A percentile compares a stretch with the other conserved stretches of the same genome.
Conservation (phyloP, 2,113 vertebrate genomes). For the Trogon melanurus region DNA sequence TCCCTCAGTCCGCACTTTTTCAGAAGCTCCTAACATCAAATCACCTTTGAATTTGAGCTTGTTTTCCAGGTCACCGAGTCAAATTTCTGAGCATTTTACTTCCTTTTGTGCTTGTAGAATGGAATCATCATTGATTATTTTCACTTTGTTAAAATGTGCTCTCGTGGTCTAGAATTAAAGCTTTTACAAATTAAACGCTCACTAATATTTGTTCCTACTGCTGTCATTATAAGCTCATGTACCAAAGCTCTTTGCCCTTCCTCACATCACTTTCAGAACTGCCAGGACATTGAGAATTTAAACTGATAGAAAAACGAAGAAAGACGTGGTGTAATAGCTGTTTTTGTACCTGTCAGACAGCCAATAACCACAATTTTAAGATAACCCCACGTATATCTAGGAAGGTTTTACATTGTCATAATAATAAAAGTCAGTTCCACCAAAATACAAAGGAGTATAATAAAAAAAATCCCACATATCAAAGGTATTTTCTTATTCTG, state of each 20-base stretch:
- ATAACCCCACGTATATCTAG: background rate
- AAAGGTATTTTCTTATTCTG: background rate
- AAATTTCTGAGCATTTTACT: constrained; percentile 7
- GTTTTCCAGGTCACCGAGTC: constrained; percentile 50
- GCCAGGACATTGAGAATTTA: background rate
- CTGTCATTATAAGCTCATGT: background rate
- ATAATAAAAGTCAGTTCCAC: background rate
- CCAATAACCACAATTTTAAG: background rate
- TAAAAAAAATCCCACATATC: background rate
- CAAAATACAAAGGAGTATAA: background rate
- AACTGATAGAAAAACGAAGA: background rate
- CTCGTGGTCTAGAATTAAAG: background rate
- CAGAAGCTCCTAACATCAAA: constrained; percentile 26
- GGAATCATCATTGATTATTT: constrained; percentile 47
- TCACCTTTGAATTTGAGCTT: constrained; percentile 7
- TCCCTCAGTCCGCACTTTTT: background rate
- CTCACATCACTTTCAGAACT: background rate
- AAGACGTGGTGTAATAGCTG: background rate
- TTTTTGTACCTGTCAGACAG: background rate
- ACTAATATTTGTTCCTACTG: background rate
- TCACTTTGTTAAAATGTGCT: constrained; percentile 19
- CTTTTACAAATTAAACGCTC: constrained; percentile 19
- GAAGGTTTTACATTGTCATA: background rate
- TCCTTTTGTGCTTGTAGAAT: constrained; percentile 51
- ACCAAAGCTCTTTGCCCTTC: background rate